Evolutionary conservation across 2,113 vertebrate species (phyloP).

Genomic region (Orientallactaga bullata): DNA sequence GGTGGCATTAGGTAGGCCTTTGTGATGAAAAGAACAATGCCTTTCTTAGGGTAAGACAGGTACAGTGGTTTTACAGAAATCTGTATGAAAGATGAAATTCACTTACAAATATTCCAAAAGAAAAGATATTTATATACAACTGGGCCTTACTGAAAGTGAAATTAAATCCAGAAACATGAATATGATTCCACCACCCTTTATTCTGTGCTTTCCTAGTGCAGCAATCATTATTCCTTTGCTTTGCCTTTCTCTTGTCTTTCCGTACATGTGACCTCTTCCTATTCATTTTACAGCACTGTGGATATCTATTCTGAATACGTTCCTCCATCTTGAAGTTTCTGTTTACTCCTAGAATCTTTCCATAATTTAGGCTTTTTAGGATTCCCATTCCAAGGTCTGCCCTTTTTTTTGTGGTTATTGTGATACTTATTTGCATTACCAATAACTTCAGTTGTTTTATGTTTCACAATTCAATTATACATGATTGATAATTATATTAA

Average conservation of each 20-base stretch:
- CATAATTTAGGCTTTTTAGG: not conserved
- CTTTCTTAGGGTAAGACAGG: not conserved
- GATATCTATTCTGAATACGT: not conserved
- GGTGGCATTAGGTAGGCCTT: not conserved
- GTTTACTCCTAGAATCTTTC: not conserved
- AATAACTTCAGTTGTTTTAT: not conserved
- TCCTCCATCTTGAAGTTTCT: not conserved
- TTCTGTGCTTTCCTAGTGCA: not conserved
- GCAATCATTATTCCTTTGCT: not conserved
- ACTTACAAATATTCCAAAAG: not conserved
- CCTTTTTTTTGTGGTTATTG: not conserved
- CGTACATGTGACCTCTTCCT: not conserved
- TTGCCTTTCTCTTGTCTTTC: not conserved
- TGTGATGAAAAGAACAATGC: not conserved
- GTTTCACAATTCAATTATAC: not conserved
- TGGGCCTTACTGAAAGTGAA: not conserved
- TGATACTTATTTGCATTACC: not conserved
- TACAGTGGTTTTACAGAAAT: not conserved
- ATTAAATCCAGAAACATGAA: not conserved
- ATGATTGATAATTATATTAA: not conserved
- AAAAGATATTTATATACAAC: not conserved
- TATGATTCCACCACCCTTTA: not conserved
- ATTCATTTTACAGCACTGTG: not conserved
- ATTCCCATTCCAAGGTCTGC: not conserved
- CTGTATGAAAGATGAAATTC: not conserved